A percentile compares a stretch with the other conserved stretches of the same genome.
phyloP scores from a whole-genome alignment of 2,888 invertebrate genomes.

The Lasioglossum oenotherae region DNA sequence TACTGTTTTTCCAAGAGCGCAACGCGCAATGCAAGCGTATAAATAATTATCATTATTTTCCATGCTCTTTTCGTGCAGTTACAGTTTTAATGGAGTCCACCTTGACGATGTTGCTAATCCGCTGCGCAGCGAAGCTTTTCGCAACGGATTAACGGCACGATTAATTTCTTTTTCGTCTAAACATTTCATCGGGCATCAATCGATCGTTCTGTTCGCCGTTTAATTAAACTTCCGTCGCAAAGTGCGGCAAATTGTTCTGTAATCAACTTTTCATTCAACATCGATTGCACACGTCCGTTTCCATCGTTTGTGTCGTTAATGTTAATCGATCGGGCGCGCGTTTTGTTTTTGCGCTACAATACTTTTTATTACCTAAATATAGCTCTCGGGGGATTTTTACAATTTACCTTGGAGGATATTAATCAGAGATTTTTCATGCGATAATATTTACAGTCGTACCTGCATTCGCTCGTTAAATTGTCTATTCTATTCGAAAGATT shows the following conservation, averaged over 20 bases:
- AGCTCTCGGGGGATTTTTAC: background rate
- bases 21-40: background rate
- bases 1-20: background rate
- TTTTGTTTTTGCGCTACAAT: background rate
- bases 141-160: slow-evolving; percentile 1
- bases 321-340: background rate
- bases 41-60: background rate
- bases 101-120: background rate
- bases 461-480: no score
- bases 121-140: background rate
- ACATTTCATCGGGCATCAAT: slow-evolving; percentile 11
- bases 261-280: slow-evolving; percentile 16
- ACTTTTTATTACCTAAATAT: background rate
- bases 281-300: background rate
- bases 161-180: background rate
- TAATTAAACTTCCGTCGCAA: slow-evolving; percentile 24
- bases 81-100: background rate
- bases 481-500: no score
- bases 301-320: background rate
- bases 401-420: background rate
- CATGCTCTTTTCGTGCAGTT: background rate
- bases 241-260: slow-evolving; percentile 18
- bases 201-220: slow-evolving; percentile 8
- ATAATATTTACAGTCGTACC: background rate
- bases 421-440: background rate